Evolutionary conservation across 30 jellyfish, hydroid and myxozoan species (phyloP).

Genomic region (Aurelia sp.): DNA sequence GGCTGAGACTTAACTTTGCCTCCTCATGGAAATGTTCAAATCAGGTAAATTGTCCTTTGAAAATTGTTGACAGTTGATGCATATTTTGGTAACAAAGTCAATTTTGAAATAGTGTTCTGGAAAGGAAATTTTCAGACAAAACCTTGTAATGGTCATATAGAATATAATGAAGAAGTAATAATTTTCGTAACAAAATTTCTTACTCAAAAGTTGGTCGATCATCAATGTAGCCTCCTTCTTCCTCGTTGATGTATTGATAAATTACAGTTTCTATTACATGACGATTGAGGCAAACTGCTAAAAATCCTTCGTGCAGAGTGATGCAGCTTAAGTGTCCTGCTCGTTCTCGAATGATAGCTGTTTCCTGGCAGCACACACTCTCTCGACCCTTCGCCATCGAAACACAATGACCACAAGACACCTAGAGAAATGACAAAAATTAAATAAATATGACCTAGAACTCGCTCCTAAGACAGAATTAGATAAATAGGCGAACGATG

Average conservation of each 20-base stretch:
- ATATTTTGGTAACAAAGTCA: no score
- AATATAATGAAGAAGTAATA: no score
- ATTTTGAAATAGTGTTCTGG: no score
- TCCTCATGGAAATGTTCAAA: no score
- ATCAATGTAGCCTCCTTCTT: not conserved
- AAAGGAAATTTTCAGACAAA: no score
- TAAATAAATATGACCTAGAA: not conserved
- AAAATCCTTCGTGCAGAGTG: not conserved
- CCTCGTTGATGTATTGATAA: not conserved
- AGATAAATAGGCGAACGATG: no score
- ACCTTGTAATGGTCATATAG: no score
- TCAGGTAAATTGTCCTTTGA: no score
- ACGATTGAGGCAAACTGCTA: not conserved
- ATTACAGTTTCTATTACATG: not conserved
- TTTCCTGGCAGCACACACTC: not conserved
- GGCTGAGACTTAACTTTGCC: no score
- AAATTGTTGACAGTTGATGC: no score
- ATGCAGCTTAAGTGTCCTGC: not conserved
- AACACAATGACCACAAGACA: slow-evolving; percentile 4
- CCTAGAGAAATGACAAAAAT: not conserved
- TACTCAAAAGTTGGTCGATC: not conserved
- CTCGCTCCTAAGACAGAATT: not conserved
- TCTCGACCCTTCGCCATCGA: not conserved
- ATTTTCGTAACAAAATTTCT: not conserved
- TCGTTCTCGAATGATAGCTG: not conserved